Evolutionary conservation across 92 coral and sea anemone species (phyloP).

Genomic region (Epizoanthus fatuus): DNA sequence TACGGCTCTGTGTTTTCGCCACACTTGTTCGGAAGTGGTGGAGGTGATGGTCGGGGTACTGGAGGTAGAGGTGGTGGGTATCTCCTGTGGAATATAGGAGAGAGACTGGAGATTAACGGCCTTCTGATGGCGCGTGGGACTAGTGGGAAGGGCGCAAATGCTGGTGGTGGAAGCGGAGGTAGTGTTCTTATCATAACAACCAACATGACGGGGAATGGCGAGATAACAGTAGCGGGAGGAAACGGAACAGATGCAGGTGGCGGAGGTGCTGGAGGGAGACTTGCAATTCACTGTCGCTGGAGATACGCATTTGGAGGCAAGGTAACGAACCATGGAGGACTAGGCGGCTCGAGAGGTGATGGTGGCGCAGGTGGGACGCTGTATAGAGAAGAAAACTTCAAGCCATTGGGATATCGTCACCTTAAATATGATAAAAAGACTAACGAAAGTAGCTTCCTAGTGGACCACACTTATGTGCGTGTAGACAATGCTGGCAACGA

Average conservation of each 20-base stretch:
- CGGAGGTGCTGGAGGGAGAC: slow-evolving; percentile 79
- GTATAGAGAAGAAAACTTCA: slow-evolving; percentile 72
- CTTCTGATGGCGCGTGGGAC: slow-evolving; percentile 60
- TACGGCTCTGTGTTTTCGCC: slow-evolving; percentile 78
- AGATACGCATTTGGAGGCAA: slow-evolving; percentile 72
- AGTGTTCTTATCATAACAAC: slow-evolving; percentile 71
- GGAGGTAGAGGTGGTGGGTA: slow-evolving; percentile 80
- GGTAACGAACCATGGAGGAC: slow-evolving; percentile 77
- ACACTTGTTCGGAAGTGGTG: slow-evolving; percentile 72
- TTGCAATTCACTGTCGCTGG: slow-evolving; percentile 77
- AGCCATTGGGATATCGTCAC: slow-evolving; percentile 73
- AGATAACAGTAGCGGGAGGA: slow-evolving; percentile 75
- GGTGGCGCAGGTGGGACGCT: slow-evolving; percentile 83
- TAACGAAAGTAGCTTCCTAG: slow-evolving; percentile 59
- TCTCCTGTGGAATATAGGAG: slow-evolving; percentile 67
- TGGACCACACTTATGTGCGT: slow-evolving; percentile 71
- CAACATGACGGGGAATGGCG: slow-evolving; percentile 79
- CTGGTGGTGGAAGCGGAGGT: slow-evolving; percentile 85
- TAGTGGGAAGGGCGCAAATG: slow-evolving; percentile 61
- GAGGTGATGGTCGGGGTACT: slow-evolving; percentile 72
- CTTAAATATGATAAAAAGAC: slow-evolving; percentile 65
- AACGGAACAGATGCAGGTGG: slow-evolving; percentile 69
- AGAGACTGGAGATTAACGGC: slow-evolving; percentile 64
- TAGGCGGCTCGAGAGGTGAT: slow-evolving; percentile 60
- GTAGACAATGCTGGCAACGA: slow-evolving; percentile 71